phyloP scores from a whole-genome alignment of 2,888 invertebrate species.

The Catocala nupta region DNA sequence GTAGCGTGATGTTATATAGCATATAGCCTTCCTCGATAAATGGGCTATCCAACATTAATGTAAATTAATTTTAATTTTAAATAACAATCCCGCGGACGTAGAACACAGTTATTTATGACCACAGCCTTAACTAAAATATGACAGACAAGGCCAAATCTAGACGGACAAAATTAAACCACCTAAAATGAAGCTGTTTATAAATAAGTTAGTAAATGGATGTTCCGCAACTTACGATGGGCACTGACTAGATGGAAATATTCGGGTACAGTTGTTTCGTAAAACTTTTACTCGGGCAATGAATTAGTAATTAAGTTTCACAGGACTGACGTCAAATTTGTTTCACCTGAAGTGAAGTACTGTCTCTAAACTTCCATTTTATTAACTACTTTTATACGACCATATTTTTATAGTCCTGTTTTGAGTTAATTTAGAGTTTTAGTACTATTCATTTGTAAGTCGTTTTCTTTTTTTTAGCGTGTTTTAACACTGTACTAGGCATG shows the following conservation, averaged over 20 bases:
- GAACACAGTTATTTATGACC: no score
- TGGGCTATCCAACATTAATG: no score
- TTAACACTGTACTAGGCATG: no score
- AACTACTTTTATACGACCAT: constrained; percentile 11
- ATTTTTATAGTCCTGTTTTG: no score
- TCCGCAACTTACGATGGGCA: constrained; percentile 34
- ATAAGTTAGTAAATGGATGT: constrained; percentile 26
- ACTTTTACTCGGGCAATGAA: constrained; percentile 70
- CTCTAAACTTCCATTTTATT: constrained; percentile 36
- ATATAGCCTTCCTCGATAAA: no score
- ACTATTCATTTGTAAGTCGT: no score
- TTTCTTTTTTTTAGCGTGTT: no score
- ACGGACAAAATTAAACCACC: constrained; percentile 2
- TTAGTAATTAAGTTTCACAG: constrained; percentile 67
- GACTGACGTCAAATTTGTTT: constrained; percentile 50
- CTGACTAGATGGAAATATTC: constrained; percentile 50
- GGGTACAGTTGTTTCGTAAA: constrained; percentile 64
- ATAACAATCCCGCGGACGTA: no score
- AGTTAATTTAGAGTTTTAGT: no score
- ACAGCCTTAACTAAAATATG: neutral
- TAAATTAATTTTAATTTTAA: no score
- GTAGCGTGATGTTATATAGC: no score
- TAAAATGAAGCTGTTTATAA: constrained; percentile 34
- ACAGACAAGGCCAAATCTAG: neutral
- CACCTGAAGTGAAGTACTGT: constrained; percentile 39